Conservation (phyloP, 1,140 invertebrate genomes). For the Drosophila sp. region DNA sequence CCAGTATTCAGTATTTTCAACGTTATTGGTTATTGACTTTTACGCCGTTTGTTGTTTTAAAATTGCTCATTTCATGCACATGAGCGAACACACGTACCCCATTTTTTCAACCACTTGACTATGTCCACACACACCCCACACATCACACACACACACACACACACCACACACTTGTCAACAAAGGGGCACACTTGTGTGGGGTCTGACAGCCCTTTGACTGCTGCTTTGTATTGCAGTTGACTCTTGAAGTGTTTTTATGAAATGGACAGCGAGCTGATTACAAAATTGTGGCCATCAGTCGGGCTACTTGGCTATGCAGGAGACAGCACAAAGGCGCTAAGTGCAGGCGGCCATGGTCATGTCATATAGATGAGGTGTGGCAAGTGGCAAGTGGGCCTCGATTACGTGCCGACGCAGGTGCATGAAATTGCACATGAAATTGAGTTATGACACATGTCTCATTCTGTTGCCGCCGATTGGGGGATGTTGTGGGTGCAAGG, state of each 20-base stretch:
- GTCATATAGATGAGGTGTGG: constrained; percentile 42
- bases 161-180: constrained; percentile 39
- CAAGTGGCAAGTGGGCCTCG: constrained; percentile 25
- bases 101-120: constrained; percentile 46
- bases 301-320: constrained; percentile 56
- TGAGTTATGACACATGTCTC: constrained; percentile 72
- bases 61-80: constrained; percentile 70
- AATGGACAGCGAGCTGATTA: constrained; percentile 64
- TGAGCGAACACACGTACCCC: constrained; percentile 62
- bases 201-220: constrained; percentile 36
- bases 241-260: constrained; percentile 44
- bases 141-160: background rate
- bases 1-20: constrained; percentile 33
- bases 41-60: constrained; percentile 62
- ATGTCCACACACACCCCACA: constrained; percentile 7
- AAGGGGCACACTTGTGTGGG: constrained; percentile 26
- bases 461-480: too few species aligned
- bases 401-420: constrained; percentile 73
- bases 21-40: constrained; percentile 62
- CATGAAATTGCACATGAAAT: constrained; percentile 80
- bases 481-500: too few species aligned
- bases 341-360: constrained; percentile 40
- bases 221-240: constrained; percentile 41
- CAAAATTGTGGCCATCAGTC: constrained; percentile 54
- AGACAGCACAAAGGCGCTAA: constrained; percentile 59